Percentiles rank a stretch among this genome's conserved stretches.
Evolutionary conservation across 1,140 invertebrate genomes (phyloP).

Genomic region (Dendrolimus kikuchii): DNA sequence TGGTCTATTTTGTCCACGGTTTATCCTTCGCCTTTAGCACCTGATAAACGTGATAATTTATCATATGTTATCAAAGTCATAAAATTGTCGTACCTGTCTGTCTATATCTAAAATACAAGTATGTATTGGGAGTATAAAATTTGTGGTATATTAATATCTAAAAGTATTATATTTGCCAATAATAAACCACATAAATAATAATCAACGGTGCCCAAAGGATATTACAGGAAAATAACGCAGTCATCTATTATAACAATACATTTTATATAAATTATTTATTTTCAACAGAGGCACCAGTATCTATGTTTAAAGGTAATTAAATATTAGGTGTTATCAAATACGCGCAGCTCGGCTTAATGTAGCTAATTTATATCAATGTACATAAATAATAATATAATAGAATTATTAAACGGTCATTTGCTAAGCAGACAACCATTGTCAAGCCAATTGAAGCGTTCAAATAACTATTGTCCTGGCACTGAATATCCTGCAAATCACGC

Average conservation of each 20-base stretch:
- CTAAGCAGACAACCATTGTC: constrained; percentile 40
- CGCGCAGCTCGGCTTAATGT: constrained; percentile 39
- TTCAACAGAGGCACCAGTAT: constrained; percentile 63
- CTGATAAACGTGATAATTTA: too few relatives aligned
- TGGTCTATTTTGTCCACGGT: too few relatives aligned
- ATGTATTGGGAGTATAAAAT: neutral
- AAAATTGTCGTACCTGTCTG: too few relatives aligned
- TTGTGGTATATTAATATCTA: neutral
- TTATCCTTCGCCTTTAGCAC: too few relatives aligned
- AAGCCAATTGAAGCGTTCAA: constrained; percentile 31
- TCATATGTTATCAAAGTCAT: too few relatives aligned
- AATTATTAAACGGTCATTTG: constrained; percentile 30
- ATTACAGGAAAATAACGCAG: too few relatives aligned
- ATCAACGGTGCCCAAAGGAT: too few relatives aligned
- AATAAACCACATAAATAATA: neutral
- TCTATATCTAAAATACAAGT: too few relatives aligned
- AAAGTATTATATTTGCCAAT: constrained; percentile 5
- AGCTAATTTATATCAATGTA: constrained; percentile 34
- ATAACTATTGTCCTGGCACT: constrained; percentile 41
- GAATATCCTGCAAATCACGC: constrained; percentile 23
- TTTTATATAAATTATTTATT: constrained; percentile 45
- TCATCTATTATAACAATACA: too few relatives aligned
- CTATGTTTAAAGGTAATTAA: constrained; percentile 66
- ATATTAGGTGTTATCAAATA: constrained; percentile 34
- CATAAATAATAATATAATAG: constrained; percentile 29